A percentile compares a stretch with the other conserved stretches of the same genome.
phyloP scores from a whole-genome alignment of 2,113 vertebrate genomes.

The cattle (Bos taurus) region DNA sequence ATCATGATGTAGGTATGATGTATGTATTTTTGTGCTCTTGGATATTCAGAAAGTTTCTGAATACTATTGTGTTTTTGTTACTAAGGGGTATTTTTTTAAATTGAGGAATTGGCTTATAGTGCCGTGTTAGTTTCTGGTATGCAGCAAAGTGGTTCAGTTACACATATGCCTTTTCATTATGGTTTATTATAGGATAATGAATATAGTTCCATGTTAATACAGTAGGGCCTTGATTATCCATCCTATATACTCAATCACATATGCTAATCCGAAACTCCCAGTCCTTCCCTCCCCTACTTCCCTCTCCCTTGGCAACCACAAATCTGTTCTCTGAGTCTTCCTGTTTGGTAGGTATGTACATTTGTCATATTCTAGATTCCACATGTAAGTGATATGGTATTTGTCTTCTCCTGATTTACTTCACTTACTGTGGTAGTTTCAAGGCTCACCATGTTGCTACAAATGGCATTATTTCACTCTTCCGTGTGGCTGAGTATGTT shows the following conservation, averaged over 20 bases:
- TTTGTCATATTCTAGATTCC: background rate
- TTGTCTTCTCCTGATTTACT: background rate
- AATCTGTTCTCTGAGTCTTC: background rate
- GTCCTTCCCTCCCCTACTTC: background rate
- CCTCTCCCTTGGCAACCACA: background rate
- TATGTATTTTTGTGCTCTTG: background rate
- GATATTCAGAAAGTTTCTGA: background rate
- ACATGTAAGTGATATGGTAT: background rate
- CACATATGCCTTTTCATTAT: background rate
- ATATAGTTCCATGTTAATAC: background rate
- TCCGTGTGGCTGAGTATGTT: background rate
- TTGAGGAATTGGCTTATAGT: background rate
- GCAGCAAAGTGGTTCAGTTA: background rate
- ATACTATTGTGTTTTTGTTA: background rate
- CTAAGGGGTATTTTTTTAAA: background rate
- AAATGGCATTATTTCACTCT: background rate
- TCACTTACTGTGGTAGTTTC: background rate
- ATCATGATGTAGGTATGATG: background rate
- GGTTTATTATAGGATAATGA: background rate
- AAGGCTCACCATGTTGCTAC: background rate
- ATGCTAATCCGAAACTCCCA: background rate
- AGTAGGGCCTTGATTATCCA: background rate
- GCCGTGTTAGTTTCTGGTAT: background rate
- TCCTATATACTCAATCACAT: background rate
- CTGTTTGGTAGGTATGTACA: background rate